phyloP scores from a whole-genome alignment of 2,888 invertebrate genomes.

The Tubiluchus corallicola region DNA sequence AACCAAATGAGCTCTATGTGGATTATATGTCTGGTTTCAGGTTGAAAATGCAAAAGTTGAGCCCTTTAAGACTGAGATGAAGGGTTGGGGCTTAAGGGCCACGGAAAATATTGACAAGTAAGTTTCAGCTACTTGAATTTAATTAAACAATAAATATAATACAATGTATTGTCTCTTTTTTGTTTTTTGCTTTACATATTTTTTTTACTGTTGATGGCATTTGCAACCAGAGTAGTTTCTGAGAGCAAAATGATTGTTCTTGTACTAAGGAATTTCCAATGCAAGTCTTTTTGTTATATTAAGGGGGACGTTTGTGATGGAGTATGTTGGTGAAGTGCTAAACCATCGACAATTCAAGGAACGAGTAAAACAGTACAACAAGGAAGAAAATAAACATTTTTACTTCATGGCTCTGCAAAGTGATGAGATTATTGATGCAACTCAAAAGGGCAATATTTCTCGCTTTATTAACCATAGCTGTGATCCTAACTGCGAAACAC shows the following conservation, averaged over 20 bases:
- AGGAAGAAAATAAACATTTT: conserved; percentile 73
- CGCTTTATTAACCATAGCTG: conserved; percentile 98
- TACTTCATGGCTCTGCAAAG: conserved; percentile 93
- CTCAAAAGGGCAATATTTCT: conserved; percentile 81
- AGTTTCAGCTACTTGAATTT: too few species aligned
- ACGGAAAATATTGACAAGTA: conserved; percentile 49
- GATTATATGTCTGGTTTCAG: conserved; percentile 21
- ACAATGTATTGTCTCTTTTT: too few species aligned
- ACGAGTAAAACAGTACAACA: conserved; percentile 68
- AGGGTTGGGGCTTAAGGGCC: conserved; percentile 82
- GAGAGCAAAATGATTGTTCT: neutral
- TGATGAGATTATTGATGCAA: conserved; percentile 89
- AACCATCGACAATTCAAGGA: conserved; percentile 75
- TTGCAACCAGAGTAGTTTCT: too few species aligned
- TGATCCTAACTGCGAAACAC: conserved; percentile 94
- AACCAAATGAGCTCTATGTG: too few species aligned
- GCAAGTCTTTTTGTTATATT: conserved; percentile 18
- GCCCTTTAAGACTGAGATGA: conserved; percentile 59
- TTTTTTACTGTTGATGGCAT: too few species aligned
- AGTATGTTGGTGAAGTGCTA: conserved; percentile 94
- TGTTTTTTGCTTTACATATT: too few species aligned
- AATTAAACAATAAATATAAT: too few species aligned
- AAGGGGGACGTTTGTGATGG: conserved; percentile 87
- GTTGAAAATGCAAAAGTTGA: conserved; percentile 62
- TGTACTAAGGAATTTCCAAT: neutral